Conservation (phyloP, 2,113 vertebrate species). For the Shinisaurus crocodilurus region DNA sequence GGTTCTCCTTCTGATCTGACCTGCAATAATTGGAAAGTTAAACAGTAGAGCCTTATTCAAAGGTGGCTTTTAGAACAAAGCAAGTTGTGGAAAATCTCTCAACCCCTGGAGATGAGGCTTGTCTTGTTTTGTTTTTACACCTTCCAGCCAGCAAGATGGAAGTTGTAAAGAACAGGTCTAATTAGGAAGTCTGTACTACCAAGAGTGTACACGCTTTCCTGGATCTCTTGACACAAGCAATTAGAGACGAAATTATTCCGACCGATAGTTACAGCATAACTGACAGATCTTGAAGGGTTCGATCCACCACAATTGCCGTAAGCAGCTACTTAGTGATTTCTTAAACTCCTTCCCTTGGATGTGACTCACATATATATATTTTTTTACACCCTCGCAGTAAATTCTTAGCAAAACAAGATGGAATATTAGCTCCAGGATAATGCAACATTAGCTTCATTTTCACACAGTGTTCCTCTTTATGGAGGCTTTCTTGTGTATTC, state of each 20-base stretch:
- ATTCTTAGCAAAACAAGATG: conserved; percentile 13
- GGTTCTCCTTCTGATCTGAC: conserved; percentile 5
- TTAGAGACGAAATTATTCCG: neutral
- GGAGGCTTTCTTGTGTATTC: conserved; percentile 49
- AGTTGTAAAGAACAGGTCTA: neutral
- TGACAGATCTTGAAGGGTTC: neutral
- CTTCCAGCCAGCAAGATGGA: neutral
- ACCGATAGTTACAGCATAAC: neutral
- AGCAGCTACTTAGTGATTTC: conserved; percentile 44
- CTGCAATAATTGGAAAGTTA: neutral
- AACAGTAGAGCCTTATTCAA: neutral
- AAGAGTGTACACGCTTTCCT: neutral
- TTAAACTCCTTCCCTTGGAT: conserved; percentile 45
- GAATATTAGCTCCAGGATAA: conserved; percentile 38
- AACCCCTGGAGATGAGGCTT: neutral
- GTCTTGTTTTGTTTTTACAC: neutral
- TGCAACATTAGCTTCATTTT: conserved; percentile 49
- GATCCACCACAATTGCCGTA: neutral
- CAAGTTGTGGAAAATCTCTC: neutral
- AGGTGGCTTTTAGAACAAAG: neutral
- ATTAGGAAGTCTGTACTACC: neutral
- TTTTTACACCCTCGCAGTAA: conserved; percentile 15
- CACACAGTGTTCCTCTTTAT: conserved; percentile 30
- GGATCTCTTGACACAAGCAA: neutral
- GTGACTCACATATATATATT: neutral